phyloP scores from a whole-genome alignment of 1,140 invertebrate genomes.

The Rhyzopertha dominica region DNA sequence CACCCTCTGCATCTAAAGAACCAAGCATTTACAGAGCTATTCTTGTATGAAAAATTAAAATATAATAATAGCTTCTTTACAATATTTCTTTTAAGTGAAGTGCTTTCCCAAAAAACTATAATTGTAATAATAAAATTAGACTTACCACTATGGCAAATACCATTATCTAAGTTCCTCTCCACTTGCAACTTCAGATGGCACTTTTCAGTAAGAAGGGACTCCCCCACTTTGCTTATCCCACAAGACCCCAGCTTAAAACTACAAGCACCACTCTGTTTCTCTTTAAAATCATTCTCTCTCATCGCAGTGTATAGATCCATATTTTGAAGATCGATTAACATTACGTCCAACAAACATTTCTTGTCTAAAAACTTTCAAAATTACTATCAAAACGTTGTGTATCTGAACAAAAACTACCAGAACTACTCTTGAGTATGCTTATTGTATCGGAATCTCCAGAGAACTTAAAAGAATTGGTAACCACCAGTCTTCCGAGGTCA shows the following conservation, averaged over 20 bases:
- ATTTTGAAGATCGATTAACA: constrained; percentile 70
- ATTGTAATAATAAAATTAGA: constrained; percentile 3
- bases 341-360: constrained; percentile 67
- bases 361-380: constrained; percentile 19
- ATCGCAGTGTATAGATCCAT: constrained; percentile 76
- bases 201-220: constrained; percentile 70
- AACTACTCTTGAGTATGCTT: constrained; percentile 38
- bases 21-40: too few relatives aligned
- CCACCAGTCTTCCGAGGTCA: constrained; percentile 74
- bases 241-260: constrained; percentile 50
- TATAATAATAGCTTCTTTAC: too few relatives aligned
- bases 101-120: too few relatives aligned
- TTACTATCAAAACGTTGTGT: not conserved
- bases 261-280: constrained; percentile 25
- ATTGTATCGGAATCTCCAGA: constrained; percentile 56
- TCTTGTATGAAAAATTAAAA: too few relatives aligned
- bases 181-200: constrained; percentile 75
- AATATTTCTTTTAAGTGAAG: too few relatives aligned
- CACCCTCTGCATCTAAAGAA: too few relatives aligned
- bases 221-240: constrained; percentile 51
- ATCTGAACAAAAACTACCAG: constrained; percentile 3
- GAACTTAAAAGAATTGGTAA: constrained; percentile 69
- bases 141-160: constrained; percentile 55
- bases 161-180: constrained; percentile 77
- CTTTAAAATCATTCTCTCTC: constrained; percentile 30